Base-by-base conservation (phyloP, 2,797 vertebrate genomes). In the Setipinna tenuifilis region DNA sequence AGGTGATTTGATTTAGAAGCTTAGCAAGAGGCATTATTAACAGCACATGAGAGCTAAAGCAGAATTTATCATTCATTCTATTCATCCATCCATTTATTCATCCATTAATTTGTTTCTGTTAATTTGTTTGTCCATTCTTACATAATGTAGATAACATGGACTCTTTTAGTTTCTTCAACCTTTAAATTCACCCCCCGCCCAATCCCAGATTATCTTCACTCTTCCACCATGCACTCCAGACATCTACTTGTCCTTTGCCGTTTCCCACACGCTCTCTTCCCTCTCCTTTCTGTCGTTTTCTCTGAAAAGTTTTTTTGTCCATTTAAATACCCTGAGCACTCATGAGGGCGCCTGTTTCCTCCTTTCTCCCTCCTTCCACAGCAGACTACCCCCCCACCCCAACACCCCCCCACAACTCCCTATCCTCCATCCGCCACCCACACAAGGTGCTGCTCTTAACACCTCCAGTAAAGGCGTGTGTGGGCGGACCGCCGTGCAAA, bases 261-360 rank as follows among this genome's bases (percentile, higher is more conserved):
- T 68, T 28, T 68, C 62, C 23, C 62, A 10, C 28, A 71, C 14
- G 10, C 25, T 14, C 12, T 35, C 50, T 54, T 14, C 25, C 65
- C 12, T 31, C 28, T 14, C 28, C 12, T 16, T 35, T 71, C 1
- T 71, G 11, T 12, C 28, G 3, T 71, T 71, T 41, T 31, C 28
- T 35, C 1, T 71, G 28, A 6, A 19, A 71, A 71, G 28, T 11
- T 28, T 31, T 75, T 35, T 17, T 44, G 71, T 78, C 71, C 14
- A 75, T 75, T 75, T 75, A 75, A 31, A 19, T 78, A 44, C 71
- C 31, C 35, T 44, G 71, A 78, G 71, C 71, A 21, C 71, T 78
- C 71, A 5, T 14, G 68, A 35, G 68, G 68, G 16, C 16, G 68
- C 68, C 12, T 21, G 71, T 41, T 44, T 35, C 14, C 35, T 41